Base-by-base conservation (phyloP, 2,797 vertebrate species). In the Sebastes hopkinsi region DNA sequence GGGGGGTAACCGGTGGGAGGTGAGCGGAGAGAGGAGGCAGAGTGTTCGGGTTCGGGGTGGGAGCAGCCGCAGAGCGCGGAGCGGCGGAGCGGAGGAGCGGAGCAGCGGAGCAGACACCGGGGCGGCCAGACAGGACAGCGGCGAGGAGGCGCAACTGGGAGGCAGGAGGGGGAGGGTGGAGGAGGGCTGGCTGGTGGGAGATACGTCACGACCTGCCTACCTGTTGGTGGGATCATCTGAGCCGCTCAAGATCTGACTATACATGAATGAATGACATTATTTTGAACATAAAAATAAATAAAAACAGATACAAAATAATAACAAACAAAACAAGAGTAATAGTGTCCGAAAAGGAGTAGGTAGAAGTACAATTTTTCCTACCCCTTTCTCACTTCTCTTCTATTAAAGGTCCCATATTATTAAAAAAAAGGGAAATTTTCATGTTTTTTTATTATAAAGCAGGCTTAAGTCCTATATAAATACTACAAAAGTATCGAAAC, bases 131-230 rank as follows among this genome's bases (percentile, higher is more conserved):
- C 95, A 84, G 92, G 95, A 93, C 96, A 95, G 95, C 93, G 93
- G 95, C 94, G 87, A 92, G 36, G 36, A 38, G 36, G 92, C 93
- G 96, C 94, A 95, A 94, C 96, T 95, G 95, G 95, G 86, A 94
- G 91, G 96, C 94, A 83, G 91, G 94, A 89, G 91, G 94, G 95
- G 89, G 93, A 92, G 9, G 52, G 36, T 38, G 36, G 58, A 8
- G 77, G 82, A 32, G 95, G 94, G 94, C 87, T 76, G 75, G 77
- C 79, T 89, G 92, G 89, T 88, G 89, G 66, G 64, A 16, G 68
- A 88, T 85, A 96, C 94, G 94, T 95, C 92, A 95, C 83, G 70
- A 83, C 77, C 82, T 81, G 88, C 58, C 83, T 94, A 96, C 95
- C 95, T 96, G 95, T 93, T 86, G 88, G 77, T 86, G 88, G 77